Percentiles rank a stretch among this genome's conserved stretches.
Evolutionary conservation across 2,888 invertebrate genomes (phyloP).

Genomic region (Phania funesta): DNA sequence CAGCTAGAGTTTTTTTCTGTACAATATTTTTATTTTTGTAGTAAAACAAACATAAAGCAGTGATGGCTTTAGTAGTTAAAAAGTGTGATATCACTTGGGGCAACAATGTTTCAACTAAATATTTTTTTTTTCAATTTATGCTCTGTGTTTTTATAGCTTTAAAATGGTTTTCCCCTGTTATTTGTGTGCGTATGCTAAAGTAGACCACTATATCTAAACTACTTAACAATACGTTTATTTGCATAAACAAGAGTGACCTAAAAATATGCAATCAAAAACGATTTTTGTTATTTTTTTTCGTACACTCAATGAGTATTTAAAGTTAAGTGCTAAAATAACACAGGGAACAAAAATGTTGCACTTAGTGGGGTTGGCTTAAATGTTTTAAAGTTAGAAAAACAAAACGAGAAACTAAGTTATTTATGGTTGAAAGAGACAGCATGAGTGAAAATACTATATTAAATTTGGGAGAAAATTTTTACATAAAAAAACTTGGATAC

Average conservation of each 20-base stretch:
- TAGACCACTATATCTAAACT: slow-evolving; percentile 47
- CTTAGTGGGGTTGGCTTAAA: neutral
- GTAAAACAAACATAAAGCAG: neutral
- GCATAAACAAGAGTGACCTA: slow-evolving; percentile 63
- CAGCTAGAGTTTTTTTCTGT: neutral
- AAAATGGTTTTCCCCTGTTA: slow-evolving; percentile 5
- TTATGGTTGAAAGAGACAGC: too few relatives aligned
- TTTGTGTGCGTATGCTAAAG: neutral
- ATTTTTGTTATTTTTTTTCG: slow-evolving; percentile 25
- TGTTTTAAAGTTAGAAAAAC: neutral
- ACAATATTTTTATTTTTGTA: neutral
- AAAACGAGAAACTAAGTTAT: neutral
- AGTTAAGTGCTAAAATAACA: slow-evolving; percentile 26
- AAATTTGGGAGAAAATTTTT: too few relatives aligned
- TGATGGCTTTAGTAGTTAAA: slow-evolving; percentile 43
- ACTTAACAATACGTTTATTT: slow-evolving; percentile 55
- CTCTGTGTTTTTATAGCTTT: slow-evolving; percentile 5
- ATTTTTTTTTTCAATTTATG: slow-evolving; percentile 14
- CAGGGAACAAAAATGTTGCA: neutral
- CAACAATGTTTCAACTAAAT: slow-evolving; percentile 55
- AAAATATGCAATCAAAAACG: slow-evolving; percentile 64
- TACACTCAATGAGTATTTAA: slow-evolving; percentile 7
- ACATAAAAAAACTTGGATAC: too few relatives aligned
- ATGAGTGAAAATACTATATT: too few relatives aligned
- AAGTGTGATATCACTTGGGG: slow-evolving; percentile 58